phyloP scores from a whole-genome alignment of 2,888 invertebrate genomes.

The Clunio marinus region DNA sequence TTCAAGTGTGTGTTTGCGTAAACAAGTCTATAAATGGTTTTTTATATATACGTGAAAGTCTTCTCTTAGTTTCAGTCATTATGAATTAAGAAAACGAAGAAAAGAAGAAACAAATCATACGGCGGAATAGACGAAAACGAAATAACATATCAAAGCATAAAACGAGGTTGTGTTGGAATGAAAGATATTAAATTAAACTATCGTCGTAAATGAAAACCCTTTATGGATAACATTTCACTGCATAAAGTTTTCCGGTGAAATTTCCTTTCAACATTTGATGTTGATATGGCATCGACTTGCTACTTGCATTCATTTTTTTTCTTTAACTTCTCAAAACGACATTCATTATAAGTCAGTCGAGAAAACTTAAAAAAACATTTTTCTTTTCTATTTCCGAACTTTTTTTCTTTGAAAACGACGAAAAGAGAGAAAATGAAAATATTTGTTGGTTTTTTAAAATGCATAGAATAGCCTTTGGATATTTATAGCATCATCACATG shows the following conservation, averaged over 20 bases:
- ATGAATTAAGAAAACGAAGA: neutral
- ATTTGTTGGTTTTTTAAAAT: no score
- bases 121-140: conserved; percentile 1
- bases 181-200: conserved; percentile 10
- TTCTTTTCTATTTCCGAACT: no score
- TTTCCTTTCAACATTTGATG: no score
- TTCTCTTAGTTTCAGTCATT: conserved; percentile 13
- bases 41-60: conserved; percentile 16
- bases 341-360: no score
- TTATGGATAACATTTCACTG: conserved; percentile 18
- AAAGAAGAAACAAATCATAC: no score
- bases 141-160: conserved; percentile 24
- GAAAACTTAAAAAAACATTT: no score
- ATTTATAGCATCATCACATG: neutral
- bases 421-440: no score
- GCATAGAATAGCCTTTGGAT: neutral
- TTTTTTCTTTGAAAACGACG: no score
- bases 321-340: no score
- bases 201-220: conserved; percentile 14
- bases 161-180: neutral
- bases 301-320: no score
- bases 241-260: neutral
- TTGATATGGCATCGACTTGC: no score
- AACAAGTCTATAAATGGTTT: conserved; percentile 22
- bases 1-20: conserved; percentile 22